A percentile compares a stretch with the other conserved stretches of the same genome.
Evolutionary conservation across 2,113 vertebrate species (phyloP).

Genomic region (Miniopterus natalensis): DNA sequence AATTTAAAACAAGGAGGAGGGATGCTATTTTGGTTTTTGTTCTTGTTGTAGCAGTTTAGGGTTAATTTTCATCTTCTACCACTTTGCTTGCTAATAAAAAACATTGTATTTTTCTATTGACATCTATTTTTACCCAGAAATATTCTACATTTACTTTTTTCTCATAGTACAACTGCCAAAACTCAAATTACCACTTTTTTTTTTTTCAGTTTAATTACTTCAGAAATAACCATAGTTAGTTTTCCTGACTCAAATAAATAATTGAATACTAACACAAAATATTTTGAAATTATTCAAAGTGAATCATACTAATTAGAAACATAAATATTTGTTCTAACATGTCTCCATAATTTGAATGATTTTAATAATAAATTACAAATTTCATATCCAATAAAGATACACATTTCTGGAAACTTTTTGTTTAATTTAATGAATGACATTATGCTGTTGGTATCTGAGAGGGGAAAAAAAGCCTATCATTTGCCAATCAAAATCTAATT

Average conservation of each 20-base stretch:
- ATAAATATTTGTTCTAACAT: not conserved
- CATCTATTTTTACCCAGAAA: conserved; percentile 7
- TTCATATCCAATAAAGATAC: not conserved
- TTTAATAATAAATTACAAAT: not conserved
- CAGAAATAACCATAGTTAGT: not conserved
- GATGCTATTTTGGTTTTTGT: not conserved
- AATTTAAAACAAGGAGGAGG: not conserved
- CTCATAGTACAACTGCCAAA: not conserved
- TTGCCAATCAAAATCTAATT: not conserved
- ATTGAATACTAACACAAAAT: not conserved
- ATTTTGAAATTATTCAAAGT: not conserved
- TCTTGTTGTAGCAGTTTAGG: not conserved
- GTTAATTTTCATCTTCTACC: not conserved
- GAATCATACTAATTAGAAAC: not conserved
- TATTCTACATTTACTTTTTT: not conserved
- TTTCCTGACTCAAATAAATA: not conserved
- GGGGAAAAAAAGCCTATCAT: not conserved
- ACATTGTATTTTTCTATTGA: not conserved
- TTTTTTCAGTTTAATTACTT: not conserved
- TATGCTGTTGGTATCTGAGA: not conserved
- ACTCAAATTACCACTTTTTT: not conserved
- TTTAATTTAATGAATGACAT: not conserved
- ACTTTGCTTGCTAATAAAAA: not conserved
- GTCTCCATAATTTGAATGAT: not conserved
- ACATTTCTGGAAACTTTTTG: not conserved